Evolutionary conservation across 2,888 invertebrate species (phyloP), one percentile per base, ranked within the genome.

Genomic region (Caenorhabditis japonica): DNA sequence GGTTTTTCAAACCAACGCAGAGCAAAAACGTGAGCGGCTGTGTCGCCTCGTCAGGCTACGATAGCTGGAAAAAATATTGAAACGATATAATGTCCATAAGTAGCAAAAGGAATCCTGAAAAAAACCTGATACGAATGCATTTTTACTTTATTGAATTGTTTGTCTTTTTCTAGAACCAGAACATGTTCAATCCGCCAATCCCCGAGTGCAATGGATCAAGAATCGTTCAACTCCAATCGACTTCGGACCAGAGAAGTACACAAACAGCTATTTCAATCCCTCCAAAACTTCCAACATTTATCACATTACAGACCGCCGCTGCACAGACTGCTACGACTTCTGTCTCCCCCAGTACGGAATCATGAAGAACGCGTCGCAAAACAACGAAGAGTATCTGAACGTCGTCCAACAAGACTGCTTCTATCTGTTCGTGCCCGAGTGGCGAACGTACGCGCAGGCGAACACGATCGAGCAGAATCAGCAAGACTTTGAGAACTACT

Each of bases 401-500:
- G 77, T 86, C 36, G 60, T 79, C 15, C 76, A 77, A n/a, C 81
- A 81, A 15, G 69, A 81, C 69, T 86, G 86, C 61, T 86, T 86
- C 79, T 80, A 84, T 59, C 70, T 86, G 19, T 86, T 84, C 44
- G 85, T 86, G 7, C 85, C 86, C 7, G 86, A 86, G 47, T 87
- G 86, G 85, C 66, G 84, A 25, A 70, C 75, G 7, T 87, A 75
- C 51, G 85, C 85, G 1, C 83, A 84, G 44, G 71, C 78, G 7
- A 77, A 76, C 46, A 73, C 76, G 8, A 75, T 73, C 15, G 80
- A 82, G 21, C 84, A 84, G 79, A 81, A 84, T 47, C 83, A 83
- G 44, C 77, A 75, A 5, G 83, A 84, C 62, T 83, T 80, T 39
- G 81, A 83, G 53, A 59, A 68, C 10, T 83, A 79, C 56, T 83